A percentile compares a stretch with the other conserved stretches of the same genome.
Evolutionary conservation across 2,888 invertebrate species (phyloP).

Genomic region (Harpalus rubripes): DNA sequence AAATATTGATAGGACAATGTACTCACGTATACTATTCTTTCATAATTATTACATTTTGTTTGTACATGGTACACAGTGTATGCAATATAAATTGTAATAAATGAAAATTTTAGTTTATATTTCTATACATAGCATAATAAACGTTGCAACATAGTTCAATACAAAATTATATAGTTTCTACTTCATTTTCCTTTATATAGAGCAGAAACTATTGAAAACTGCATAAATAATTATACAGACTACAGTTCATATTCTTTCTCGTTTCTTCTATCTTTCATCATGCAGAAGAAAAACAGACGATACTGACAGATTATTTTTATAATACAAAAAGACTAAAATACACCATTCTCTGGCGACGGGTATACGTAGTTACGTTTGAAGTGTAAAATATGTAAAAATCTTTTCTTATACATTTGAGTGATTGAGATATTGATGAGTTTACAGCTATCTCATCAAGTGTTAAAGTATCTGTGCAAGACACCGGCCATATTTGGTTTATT

Average conservation of each 20-base stretch:
- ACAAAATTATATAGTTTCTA: slow-evolving; percentile 2
- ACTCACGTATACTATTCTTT: not conserved
- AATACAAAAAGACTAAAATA: too few species aligned
- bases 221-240: not conserved
- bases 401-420: too few species aligned
- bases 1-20: not conserved
- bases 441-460: too few species aligned
- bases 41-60: not conserved
- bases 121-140: not conserved
- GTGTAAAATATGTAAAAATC: too few species aligned
- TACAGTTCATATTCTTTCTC: not conserved
- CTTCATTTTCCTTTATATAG: not conserved
- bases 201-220: not conserved
- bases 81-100: not conserved
- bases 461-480: too few species aligned
- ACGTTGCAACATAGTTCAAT: not conserved
- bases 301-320: too few species aligned
- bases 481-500: too few species aligned
- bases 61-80: not conserved
- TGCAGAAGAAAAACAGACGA: too few species aligned
- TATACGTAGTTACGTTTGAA: too few species aligned
- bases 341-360: too few species aligned
- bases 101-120: not conserved
- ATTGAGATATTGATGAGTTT: too few species aligned
- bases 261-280: too few species aligned